A percentile compares a stretch with the other conserved stretches of the same genome.
Conservation (phyloP, 2,888 invertebrate genomes). For the Plebejus anna region DNA sequence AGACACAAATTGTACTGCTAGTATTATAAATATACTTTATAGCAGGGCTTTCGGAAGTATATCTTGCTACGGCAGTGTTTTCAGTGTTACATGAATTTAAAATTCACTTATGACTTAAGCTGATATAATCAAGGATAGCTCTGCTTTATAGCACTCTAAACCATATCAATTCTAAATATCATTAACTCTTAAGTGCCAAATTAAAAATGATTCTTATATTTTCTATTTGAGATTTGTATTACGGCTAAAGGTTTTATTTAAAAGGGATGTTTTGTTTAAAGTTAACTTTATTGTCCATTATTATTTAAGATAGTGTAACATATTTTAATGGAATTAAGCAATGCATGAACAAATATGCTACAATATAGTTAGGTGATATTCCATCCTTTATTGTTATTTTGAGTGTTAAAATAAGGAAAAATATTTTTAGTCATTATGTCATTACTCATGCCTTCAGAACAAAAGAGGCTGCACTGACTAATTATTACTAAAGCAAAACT, state of each 20-base stretch:
- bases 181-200: slow-evolving; percentile 17
- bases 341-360: not conserved
- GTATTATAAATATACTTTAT: not conserved
- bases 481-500: not conserved
- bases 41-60: not conserved
- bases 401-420: not conserved
- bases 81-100: not conserved
- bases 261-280: not conserved
- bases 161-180: not conserved
- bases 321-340: not conserved
- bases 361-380: not conserved
- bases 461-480: slow-evolving; percentile 14
- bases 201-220: slow-evolving; percentile 8
- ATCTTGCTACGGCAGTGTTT: not conserved
- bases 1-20: not conserved
- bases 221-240: not conserved
- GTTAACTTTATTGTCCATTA: not conserved
- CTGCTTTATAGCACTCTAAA: not conserved
- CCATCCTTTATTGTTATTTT: not conserved
- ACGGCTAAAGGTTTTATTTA: not conserved
- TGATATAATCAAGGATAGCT: too few relatives aligned
- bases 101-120: too few relatives aligned
- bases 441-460: not conserved
- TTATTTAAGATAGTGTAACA: not conserved
- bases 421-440: not conserved